phyloP scores from a whole-genome alignment of 2,797 vertebrate species.

The Delichon dasypus region DNA sequence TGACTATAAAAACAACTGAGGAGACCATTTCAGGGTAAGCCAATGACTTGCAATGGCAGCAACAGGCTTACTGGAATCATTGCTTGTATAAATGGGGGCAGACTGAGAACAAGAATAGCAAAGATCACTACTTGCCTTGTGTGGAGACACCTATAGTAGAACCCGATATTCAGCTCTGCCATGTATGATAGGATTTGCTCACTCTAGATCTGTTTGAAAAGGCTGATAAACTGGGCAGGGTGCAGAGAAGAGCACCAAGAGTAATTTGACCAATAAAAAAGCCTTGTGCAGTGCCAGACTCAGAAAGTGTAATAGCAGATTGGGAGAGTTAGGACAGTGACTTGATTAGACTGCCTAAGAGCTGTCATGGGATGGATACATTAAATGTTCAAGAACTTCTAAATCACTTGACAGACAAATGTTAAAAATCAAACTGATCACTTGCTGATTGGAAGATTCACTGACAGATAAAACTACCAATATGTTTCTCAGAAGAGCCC shows the following conservation, averaged over 20 bases:
- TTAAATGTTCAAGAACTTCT: neutral
- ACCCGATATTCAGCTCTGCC: fast-evolving
- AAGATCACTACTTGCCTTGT: neutral
- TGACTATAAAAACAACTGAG: neutral
- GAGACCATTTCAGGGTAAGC: neutral
- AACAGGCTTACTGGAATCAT: neutral
- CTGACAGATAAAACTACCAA: neutral
- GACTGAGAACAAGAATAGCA: neutral
- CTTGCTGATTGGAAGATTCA: neutral
- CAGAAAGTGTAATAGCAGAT: neutral
- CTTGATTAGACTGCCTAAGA: neutral
- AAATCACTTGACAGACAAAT: neutral
- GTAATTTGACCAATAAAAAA: neutral
- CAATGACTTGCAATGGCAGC: neutral
- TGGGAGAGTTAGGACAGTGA: neutral
- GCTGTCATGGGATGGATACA: neutral
- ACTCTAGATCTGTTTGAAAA: neutral
- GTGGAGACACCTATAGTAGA: neutral
- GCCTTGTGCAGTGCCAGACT: neutral
- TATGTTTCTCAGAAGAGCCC: neutral
- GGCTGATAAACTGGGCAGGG: neutral
- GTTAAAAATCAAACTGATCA: neutral
- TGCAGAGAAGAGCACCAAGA: neutral
- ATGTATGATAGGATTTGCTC: neutral
- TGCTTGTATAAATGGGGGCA: neutral